Base-by-base conservation (phyloP, 2,888 invertebrate genomes). In the Agrochola lychnidis region DNA sequence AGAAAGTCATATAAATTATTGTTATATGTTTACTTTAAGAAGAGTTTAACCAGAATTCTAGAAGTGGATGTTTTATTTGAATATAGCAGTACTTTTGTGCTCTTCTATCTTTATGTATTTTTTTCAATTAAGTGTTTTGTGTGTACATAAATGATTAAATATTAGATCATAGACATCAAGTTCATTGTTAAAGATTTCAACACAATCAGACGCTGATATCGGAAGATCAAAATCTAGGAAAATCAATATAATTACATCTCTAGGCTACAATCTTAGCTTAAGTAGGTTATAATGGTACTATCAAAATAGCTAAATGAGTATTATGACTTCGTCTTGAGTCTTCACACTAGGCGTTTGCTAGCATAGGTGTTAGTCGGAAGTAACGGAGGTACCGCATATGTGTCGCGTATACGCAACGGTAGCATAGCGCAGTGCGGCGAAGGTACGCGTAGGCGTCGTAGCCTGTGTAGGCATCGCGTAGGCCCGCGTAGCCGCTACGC, bases 1-100 rank as follows among this genome's bases (percentile, higher is more conserved):
- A 75, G 73, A 84, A 84, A 78, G 69, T 78, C 56, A 5, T 73
- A 45, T 62, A 53, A 25, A 6, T 63, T 63, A 71, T 40, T 82
- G 66, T 76, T 61, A 25, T 19, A 53, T 53, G 66, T 79, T 66
- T 66, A 61, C 36, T 59, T 59, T 30, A 59, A 30, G 25, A 25
- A 57, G 25, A 16, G 6, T 25, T 57, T 30, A 59, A 59, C 59
- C 36, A 40, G 22, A 48, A 30, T 57, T 56, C 14, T 19, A 36
- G 30, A 62, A 45, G 61, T 14, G 22, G 16, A 30, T 22, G 36
- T 19, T 57, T 0, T 9, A 59, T 70, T 6, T 25, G 48, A 64
- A 42, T 25, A 10, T 14, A 57, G 2, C 16, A 36, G 30, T 9
- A 40, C n/a, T 7, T n/a, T 25, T 64, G 10, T 45, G 45, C 19